Percentiles rank a stretch among this genome's conserved stretches.
phyloP scores from a whole-genome alignment of 2,888 invertebrate genomes.

The Aleiodes testaceus region DNA sequence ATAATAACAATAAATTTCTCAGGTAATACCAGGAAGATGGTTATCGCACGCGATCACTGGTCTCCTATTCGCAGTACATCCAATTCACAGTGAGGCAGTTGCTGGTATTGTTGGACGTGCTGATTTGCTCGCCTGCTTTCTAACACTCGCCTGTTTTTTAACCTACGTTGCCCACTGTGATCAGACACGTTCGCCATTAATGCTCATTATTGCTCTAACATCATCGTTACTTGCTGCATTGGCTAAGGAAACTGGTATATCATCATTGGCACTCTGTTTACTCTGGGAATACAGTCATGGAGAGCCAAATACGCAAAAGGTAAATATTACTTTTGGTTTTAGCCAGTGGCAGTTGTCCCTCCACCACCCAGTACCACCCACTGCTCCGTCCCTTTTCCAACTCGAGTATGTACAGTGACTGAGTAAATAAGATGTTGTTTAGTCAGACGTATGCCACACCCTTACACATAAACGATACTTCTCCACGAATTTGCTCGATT shows the following conservation, averaged over 20 bases:
- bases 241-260: constrained; percentile 96
- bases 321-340: constrained; percentile 50
- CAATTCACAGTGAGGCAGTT: constrained; percentile 97
- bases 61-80: constrained; percentile 93
- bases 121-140: constrained; percentile 92
- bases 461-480: constrained; percentile 6
- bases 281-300: constrained; percentile 83
- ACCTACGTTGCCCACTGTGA: constrained; percentile 85
- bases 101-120: constrained; percentile 96
- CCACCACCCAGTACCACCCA: neutral
- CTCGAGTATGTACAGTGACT: constrained; percentile 16
- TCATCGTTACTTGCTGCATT: constrained; percentile 86
- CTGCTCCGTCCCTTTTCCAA: neutral
- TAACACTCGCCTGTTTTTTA: constrained; percentile 91
- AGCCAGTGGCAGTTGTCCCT: constrained; percentile 18
- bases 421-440: constrained; percentile 14
- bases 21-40: constrained; percentile 78
- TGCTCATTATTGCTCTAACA: constrained; percentile 71
- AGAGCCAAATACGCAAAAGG: constrained; percentile 66
- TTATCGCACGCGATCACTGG: constrained; percentile 85
- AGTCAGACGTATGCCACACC: constrained; percentile 24
- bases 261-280: constrained; percentile 91
- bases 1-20: constrained; percentile 42
- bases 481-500: neutral
- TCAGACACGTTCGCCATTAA: constrained; percentile 63